Conservation (phyloP, 2,888 invertebrate genomes). For the Andrena camellia region DNA sequence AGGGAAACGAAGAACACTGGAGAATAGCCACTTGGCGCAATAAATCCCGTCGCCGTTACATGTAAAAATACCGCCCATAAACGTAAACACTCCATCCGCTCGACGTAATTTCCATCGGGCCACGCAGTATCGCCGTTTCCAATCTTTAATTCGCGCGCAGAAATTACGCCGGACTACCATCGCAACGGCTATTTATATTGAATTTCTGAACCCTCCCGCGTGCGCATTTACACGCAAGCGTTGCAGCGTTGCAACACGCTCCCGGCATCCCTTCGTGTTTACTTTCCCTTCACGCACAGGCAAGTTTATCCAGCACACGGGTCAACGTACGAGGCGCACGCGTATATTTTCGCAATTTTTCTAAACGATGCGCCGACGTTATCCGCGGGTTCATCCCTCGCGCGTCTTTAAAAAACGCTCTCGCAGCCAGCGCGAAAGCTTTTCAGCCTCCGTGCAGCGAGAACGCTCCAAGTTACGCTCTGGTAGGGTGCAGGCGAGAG, state of each 20-base stretch:
- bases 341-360: conserved; percentile 8
- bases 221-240: background rate
- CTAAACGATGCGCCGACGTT: conserved; percentile 1
- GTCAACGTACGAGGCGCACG: conserved; percentile 1
- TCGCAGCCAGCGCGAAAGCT: background rate
- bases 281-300: background rate
- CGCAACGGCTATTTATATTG: background rate
- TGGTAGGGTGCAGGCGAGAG: background rate
- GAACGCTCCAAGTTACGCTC: background rate
- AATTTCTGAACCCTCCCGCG: background rate
- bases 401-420: conserved; percentile 1
- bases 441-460: background rate
- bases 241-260: background rate
- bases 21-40: conserved; percentile 1
- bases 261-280: background rate
- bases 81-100: conserved; percentile 5
- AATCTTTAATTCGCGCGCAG: conserved; percentile 1
- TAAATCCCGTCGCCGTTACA: conserved; percentile 21
- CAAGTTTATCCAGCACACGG: background rate
- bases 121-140: conserved; percentile 1
- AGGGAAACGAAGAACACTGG: conserved; percentile 33
- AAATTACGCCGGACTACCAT: conserved; percentile 1
- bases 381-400: background rate
- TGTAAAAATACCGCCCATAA: conserved; percentile 31
- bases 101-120: conserved; percentile 33